A percentile compares a stretch with the other conserved stretches of the same genome.
phyloP scores from a whole-genome alignment of 2,113 vertebrate species.

The Mus pahari region DNA sequence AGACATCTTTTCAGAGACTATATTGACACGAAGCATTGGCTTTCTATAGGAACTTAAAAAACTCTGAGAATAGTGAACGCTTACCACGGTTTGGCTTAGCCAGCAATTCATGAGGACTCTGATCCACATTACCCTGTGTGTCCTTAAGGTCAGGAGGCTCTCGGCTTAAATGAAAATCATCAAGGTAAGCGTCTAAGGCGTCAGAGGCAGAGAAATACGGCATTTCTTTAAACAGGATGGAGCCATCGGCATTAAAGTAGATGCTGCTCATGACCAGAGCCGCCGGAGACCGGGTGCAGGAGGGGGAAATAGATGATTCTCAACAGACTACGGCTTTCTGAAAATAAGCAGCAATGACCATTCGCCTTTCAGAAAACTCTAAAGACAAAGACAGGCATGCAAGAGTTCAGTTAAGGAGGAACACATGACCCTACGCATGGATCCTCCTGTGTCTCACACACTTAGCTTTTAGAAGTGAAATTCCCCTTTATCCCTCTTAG shows the following conservation, averaged over 20 bases:
- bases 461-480: constrained; percentile 22
- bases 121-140: constrained; percentile 56
- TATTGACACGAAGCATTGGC: neutral
- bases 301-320: constrained; percentile 48
- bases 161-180: constrained; percentile 72
- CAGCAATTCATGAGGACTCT: constrained; percentile 68
- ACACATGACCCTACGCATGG: neutral
- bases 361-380: constrained; percentile 74
- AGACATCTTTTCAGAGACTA: neutral
- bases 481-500: neutral
- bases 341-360: constrained; percentile 65
- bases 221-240: constrained; percentile 73
- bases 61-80: constrained; percentile 65
- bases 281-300: constrained; percentile 53
- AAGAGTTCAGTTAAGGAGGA: constrained; percentile 49
- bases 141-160: constrained; percentile 47
- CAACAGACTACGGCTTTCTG: constrained; percentile 69
- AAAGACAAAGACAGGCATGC: constrained; percentile 58
- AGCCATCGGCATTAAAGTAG: constrained; percentile 68
- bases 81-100: constrained; percentile 76
- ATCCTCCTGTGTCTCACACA: neutral
- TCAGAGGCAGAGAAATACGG: constrained; percentile 72
- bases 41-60: constrained; percentile 62
- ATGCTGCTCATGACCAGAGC: constrained; percentile 35
- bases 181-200: constrained; percentile 78